Evolutionary conservation across 2,888 invertebrate genomes (phyloP), one percentile per base, ranked within the genome.

Genomic region (Mystacides longicornis): DNA sequence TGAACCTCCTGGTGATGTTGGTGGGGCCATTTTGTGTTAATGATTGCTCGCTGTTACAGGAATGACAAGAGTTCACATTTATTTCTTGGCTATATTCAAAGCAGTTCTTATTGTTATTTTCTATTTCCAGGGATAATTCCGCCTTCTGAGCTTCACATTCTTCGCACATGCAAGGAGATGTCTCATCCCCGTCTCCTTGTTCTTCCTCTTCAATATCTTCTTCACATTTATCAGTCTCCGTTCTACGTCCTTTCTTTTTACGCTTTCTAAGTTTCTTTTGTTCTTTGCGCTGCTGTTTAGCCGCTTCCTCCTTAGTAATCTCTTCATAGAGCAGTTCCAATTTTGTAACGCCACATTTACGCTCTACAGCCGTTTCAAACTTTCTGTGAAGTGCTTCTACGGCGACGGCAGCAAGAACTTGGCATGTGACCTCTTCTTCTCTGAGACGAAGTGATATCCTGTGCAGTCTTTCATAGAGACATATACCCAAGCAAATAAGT

Each of bases 391-490:
- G 76, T 3, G 93, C 89, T 67, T 93, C 91, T 1, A 93, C 85
- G 0, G 87, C 89, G 4, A 91, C 89, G 46, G 91, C 93, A 52
- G 93, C 92, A 59, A 95, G 82, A 51, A 93, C 89, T 72, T 92
- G 91, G 74, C 93, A 94, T n/a, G 93, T 92, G 67, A 91, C 88
- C 70, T 94, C 94, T 68, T 94, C 93, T 69, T 93, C 93, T 55
- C 88, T 83, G 65, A 95, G 79, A 52, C 92, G 85, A 64, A 92
- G 82, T 65, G 91, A 89, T 60, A 95, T 87, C 63, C 89, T 84
- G 68, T 93, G 89, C 49, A 96, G 80, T 56, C 93, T 81, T 68
- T 94, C 93, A 69, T 93, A 93, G 66, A 95, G 85, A 71, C 93
- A 93, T 70, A 95, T 89, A 11, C 95, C 95, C 58, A 96, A 81